These are phyloP conservation scores for Telenomus remus DNA, from an alignment of 1,140 invertebrate genomes.

Conservation along the genomic window DNA sequence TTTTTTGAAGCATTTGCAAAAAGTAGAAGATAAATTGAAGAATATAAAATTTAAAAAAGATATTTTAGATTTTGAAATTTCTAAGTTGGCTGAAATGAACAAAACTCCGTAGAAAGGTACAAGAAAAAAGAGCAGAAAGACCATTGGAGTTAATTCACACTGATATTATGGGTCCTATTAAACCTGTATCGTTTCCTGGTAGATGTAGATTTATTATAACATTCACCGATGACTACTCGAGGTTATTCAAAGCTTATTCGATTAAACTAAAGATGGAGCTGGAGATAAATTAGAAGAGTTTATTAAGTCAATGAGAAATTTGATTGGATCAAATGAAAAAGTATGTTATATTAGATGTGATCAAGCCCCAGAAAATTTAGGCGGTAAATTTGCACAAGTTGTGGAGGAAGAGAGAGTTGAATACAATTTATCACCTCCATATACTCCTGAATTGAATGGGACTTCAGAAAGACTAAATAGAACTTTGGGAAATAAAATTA, in stretches of 20 bases:
- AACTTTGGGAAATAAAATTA: neutral
- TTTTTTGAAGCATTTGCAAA: slow-evolving; percentile 39
- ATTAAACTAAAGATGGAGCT: slow-evolving; percentile 29
- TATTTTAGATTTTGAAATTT: no score
- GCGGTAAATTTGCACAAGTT: slow-evolving; percentile 20
- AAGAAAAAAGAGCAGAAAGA: slow-evolving; percentile 5
- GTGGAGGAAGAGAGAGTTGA: slow-evolving; percentile 34
- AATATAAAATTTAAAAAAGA: slow-evolving; percentile 24
- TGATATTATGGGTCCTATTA: slow-evolving; percentile 14
- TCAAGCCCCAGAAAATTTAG: slow-evolving; percentile 24
- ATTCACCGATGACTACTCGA: slow-evolving; percentile 4
- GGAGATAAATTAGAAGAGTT: slow-evolving; percentile 23
- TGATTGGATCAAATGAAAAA: no score
- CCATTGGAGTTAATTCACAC: slow-evolving; percentile 13
- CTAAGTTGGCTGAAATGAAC: slow-evolving; percentile 8
- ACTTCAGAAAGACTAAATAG: slow-evolving; percentile 4
- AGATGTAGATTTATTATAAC: slow-evolving; percentile 13
- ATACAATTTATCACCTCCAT: slow-evolving; percentile 16
- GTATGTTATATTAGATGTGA: slow-evolving; percentile 39
- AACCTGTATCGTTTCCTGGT: slow-evolving; percentile 13
- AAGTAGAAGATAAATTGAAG: slow-evolving; percentile 14
- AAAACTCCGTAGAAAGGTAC: slow-evolving; percentile 6
- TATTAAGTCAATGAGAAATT: slow-evolving; percentile 23
- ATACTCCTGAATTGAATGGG: slow-evolving; percentile 21
- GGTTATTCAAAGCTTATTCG: slow-evolving; percentile 20